Evolutionary conservation across 2,888 invertebrate genomes (phyloP).

Genomic region (Anthoptus insignis): DNA sequence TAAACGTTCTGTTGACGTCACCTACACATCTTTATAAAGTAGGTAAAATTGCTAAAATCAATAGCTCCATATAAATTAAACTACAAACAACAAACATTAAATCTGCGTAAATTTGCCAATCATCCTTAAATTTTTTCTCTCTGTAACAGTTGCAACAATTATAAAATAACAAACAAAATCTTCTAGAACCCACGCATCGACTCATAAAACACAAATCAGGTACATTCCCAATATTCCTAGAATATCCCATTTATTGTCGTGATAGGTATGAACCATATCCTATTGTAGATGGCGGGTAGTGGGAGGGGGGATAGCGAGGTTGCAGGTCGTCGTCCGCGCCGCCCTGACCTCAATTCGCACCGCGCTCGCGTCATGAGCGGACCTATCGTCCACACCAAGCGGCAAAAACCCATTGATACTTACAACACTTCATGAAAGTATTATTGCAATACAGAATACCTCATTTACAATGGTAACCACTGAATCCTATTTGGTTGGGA

Average conservation of each 20-base stretch:
- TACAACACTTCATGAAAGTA: slow-evolving; percentile 43
- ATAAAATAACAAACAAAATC: too few relatives aligned
- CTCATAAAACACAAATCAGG: too few relatives aligned
- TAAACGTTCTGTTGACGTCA: too few relatives aligned
- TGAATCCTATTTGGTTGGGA: slow-evolving; percentile 8
- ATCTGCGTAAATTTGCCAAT: too few relatives aligned
- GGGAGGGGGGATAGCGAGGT: slow-evolving; percentile 63
- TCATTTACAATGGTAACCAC: slow-evolving; percentile 18
- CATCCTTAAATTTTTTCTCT: too few relatives aligned
- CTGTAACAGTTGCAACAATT: too few relatives aligned
- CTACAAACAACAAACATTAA: too few relatives aligned
- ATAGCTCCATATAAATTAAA: too few relatives aligned
- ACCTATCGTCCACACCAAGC: slow-evolving; percentile 80
- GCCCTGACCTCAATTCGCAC: slow-evolving; percentile 84
- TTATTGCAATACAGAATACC: slow-evolving; percentile 30
- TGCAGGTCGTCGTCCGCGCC: slow-evolving; percentile 84
- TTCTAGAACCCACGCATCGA: too few relatives aligned
- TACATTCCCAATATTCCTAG: too few relatives aligned
- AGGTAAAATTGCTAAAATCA: too few relatives aligned
- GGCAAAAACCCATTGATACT: slow-evolving; percentile 77
- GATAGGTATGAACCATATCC: slow-evolving; percentile 30
- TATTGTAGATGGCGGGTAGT: slow-evolving; percentile 52
- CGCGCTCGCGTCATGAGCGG: slow-evolving; percentile 85
- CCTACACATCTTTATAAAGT: too few relatives aligned
- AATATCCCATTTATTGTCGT: slow-evolving; percentile 23